Conservation (phyloP, 2,888 invertebrate genomes). For the Polyommatus icarus region DNA sequence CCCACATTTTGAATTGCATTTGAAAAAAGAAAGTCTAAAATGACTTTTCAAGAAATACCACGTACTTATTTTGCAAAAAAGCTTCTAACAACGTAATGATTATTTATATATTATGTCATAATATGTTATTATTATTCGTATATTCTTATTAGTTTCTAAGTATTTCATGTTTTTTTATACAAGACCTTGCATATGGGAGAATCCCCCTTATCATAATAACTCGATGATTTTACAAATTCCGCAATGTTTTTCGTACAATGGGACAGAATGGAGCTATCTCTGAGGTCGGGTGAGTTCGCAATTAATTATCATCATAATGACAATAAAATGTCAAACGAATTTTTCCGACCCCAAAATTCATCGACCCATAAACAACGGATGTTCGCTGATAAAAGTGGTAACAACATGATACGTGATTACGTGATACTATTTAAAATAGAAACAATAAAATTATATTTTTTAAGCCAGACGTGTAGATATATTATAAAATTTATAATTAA, state of each 20-base stretch:
- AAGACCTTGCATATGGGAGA: not conserved
- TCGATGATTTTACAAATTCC: not conserved
- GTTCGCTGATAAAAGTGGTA: not conserved
- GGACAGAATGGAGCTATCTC: not conserved
- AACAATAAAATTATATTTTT: too few relatives aligned
- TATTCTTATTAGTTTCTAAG: too few relatives aligned
- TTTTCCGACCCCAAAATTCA: not conserved
- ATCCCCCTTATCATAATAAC: not conserved
- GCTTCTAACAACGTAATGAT: too few relatives aligned
- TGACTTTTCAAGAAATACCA: too few relatives aligned
- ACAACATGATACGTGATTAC: not conserved
- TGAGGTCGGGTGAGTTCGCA: not conserved
- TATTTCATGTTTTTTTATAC: too few relatives aligned
- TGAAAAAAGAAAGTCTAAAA: too few relatives aligned
- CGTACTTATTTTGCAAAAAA: too few relatives aligned
- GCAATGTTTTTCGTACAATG: slow-evolving; percentile 1
- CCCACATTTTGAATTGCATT: not conserved
- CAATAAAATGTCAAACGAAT: not conserved
- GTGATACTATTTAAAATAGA: not conserved
- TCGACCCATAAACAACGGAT: not conserved
- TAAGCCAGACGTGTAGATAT: too few relatives aligned
- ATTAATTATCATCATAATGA: not conserved
- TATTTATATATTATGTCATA: too few relatives aligned
- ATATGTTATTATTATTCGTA: too few relatives aligned
- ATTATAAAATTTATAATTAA: too few relatives aligned